A percentile compares a stretch with the other conserved stretches of the same genome.
phyloP scores from a whole-genome alignment of 2,888 invertebrate species.

The Erpobdella octoculata region DNA sequence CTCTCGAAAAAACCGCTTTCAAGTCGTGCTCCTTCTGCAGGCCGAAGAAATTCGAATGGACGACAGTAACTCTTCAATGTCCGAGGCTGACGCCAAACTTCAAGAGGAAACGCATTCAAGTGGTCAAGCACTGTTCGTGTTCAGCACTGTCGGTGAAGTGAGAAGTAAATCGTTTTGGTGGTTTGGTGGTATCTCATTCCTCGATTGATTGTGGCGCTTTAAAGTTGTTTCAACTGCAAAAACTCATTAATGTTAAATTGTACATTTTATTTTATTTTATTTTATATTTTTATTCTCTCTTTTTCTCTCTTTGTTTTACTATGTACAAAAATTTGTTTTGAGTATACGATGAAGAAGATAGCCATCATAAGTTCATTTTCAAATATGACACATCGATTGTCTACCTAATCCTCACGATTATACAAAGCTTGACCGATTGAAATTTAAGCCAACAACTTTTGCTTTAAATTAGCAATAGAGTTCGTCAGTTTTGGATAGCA shows the following conservation, averaged over 20 bases:
- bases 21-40: slow-evolving; percentile 66
- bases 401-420: too few relatives aligned
- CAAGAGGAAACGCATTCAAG: slow-evolving; percentile 61
- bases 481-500: too few relatives aligned
- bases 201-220: too few relatives aligned
- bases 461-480: too few relatives aligned
- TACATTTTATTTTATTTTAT: background rate
- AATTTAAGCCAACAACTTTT: too few relatives aligned
- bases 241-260: background rate
- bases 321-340: too few relatives aligned
- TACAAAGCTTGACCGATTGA: too few relatives aligned
- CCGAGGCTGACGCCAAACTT: slow-evolving; percentile 60
- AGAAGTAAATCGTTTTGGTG: background rate
- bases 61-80: slow-evolving; percentile 62
- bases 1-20: slow-evolving; percentile 56
- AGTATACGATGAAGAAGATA: too few relatives aligned
- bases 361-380: too few relatives aligned
- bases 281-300: too few relatives aligned
- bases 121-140: slow-evolving; percentile 66
- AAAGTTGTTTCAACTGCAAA: background rate
- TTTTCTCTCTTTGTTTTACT: background rate
- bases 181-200: too few relatives aligned
- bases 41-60: slow-evolving; percentile 63
- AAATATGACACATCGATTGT: too few relatives aligned
- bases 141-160: slow-evolving; percentile 52